Evolutionary conservation across 2,113 vertebrate genomes (phyloP).

Genomic region (Aix galericulata): DNA sequence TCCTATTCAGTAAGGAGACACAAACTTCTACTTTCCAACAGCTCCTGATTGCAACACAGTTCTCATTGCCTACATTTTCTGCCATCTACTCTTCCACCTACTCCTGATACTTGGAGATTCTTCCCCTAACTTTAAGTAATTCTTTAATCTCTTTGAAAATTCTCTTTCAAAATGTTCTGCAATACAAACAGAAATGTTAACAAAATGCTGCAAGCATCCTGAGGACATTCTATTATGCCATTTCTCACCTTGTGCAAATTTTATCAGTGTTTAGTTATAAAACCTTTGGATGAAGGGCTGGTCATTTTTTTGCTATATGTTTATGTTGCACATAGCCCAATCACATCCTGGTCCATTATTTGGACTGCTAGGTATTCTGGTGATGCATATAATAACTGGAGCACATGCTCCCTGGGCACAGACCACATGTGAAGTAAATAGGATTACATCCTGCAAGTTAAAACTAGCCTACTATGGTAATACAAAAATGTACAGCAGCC

Average conservation of each 20-base stretch:
- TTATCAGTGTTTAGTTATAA: not conserved
- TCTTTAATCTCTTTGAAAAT: not conserved
- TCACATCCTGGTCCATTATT: not conserved
- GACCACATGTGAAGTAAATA: conserved; percentile 67
- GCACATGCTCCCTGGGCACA: conserved; percentile 49
- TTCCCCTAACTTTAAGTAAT: not conserved
- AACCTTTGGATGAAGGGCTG: not conserved
- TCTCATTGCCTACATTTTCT: not conserved
- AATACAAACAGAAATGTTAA: not conserved
- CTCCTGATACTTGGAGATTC: not conserved
- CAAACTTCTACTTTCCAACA: not conserved
- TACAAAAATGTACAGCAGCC: conserved; percentile 61
- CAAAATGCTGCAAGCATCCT: not conserved
- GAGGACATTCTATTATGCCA: not conserved
- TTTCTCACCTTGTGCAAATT: not conserved
- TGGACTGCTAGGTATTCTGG: not conserved
- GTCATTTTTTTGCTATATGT: not conserved
- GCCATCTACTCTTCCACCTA: not conserved
- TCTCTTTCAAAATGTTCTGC: not conserved
- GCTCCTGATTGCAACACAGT: not conserved
- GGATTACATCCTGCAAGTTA: conserved; percentile 70
- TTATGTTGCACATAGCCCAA: not conserved
- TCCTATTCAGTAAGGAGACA: not conserved
- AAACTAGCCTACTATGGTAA: conserved; percentile 64
- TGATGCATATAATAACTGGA: conserved; percentile 39